Conservation (phyloP, 2,113 vertebrate genomes). For the Cynoglossus semilaevis region DNA sequence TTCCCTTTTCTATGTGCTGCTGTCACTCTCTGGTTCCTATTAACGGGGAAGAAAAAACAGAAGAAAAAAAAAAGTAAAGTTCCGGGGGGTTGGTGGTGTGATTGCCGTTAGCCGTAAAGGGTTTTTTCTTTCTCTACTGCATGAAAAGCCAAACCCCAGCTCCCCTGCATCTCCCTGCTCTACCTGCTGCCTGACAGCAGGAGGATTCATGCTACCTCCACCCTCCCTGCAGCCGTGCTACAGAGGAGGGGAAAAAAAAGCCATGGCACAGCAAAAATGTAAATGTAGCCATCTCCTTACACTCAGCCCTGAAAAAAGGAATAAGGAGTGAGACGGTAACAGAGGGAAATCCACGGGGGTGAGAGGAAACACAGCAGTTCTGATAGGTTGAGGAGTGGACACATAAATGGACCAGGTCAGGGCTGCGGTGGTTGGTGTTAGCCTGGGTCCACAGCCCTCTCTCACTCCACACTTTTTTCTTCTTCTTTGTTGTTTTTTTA, state of each 20-base stretch:
- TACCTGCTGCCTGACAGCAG: slow-evolving; percentile 38
- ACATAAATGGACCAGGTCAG: slow-evolving; percentile 20
- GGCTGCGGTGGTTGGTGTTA: slow-evolving; percentile 39
- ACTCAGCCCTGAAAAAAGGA: slow-evolving; percentile 26
- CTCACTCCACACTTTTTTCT: slow-evolving; percentile 1
- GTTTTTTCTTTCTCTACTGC: slow-evolving; percentile 37
- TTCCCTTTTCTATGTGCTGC: slow-evolving; percentile 61
- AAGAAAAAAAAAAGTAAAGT: neutral
- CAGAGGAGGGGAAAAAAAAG: slow-evolving; percentile 18
- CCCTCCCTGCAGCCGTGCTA: slow-evolving; percentile 49
- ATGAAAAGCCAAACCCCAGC: slow-evolving; percentile 19
- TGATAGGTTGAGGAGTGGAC: slow-evolving; percentile 20
- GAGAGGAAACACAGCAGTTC: slow-evolving; percentile 47
- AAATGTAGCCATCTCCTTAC: slow-evolving; percentile 38
- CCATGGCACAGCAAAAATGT: slow-evolving; percentile 44
- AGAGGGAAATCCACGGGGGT: slow-evolving; percentile 16
- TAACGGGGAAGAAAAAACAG: slow-evolving; percentile 14
- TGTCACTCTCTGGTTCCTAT: slow-evolving; percentile 43
- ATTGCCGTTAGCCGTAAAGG: slow-evolving; percentile 26
- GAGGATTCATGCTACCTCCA: slow-evolving; percentile 51
- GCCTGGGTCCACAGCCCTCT: slow-evolving; percentile 46
- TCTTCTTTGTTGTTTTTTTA: too few relatives aligned
- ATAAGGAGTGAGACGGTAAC: neutral
- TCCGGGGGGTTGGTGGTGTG: slow-evolving; percentile 40
- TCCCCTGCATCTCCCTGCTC: neutral